Conservation (phyloP, 1,140 invertebrate species). For the Scaptomyza montana region DNA sequence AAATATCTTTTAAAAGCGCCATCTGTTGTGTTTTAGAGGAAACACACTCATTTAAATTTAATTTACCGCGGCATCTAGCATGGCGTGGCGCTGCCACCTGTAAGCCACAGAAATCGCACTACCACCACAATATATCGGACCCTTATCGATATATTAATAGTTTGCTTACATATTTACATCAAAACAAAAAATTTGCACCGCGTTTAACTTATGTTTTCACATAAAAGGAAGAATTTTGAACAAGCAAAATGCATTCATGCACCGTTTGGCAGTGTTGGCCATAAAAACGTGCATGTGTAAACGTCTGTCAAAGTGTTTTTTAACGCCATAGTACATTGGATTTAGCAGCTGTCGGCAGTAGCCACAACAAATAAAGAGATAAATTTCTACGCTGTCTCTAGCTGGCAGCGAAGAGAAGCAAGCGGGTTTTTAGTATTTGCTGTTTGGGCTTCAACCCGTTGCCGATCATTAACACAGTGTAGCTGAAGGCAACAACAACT, state of each 20-base stretch:
- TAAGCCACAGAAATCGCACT: not conserved
- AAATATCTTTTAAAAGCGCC: not conserved
- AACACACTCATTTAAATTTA: not conserved
- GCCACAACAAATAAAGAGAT: constrained; percentile 24
- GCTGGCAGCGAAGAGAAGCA: constrained; percentile 34
- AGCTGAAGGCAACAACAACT: constrained; percentile 49
- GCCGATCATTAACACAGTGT: constrained; percentile 47
- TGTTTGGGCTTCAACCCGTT: constrained; percentile 16
- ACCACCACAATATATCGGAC: constrained; percentile 23
- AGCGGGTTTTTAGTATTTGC: constrained; percentile 5
- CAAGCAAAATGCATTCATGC: constrained; percentile 63
- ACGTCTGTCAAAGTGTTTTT: constrained; percentile 20
- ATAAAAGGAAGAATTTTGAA: constrained; percentile 33
- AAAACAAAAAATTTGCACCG: constrained; percentile 14
- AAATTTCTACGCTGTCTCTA: constrained; percentile 11
- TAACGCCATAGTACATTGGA: constrained; percentile 10
- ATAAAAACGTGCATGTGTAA: constrained; percentile 41
- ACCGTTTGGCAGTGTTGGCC: constrained; percentile 35
- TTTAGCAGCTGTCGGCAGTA: not conserved
- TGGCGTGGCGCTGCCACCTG: constrained; percentile 15
- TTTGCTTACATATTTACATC: constrained; percentile 37
- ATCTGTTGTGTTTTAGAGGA: not conserved
- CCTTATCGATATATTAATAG: constrained; percentile 11
- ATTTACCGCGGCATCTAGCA: not conserved
- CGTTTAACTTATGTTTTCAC: constrained; percentile 28